Evolutionary conservation across 2,113 vertebrate genomes (phyloP), one percentile per base, ranked within the genome.

Genomic region (Pangasianodon hypophthalmus): DNA sequence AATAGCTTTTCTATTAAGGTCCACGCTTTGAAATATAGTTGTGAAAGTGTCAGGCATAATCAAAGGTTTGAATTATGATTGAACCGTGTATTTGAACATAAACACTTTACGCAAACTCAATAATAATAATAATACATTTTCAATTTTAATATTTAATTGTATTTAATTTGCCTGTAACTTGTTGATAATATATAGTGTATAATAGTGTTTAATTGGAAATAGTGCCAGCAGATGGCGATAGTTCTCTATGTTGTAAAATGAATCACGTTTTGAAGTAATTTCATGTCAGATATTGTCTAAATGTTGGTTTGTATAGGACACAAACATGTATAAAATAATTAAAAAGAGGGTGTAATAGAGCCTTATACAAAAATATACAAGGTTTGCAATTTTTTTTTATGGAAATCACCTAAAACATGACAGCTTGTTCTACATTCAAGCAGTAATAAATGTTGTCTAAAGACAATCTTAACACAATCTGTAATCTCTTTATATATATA

Each of bases 181-280:
- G 52, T 44, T 37, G n/a, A 29, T 75, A 64, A 26, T 26, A 64
- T 19, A 37, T 54, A 54, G 11, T 54, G 52, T 54, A 54, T 14
- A 19, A 46, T 24, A 24, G 41, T 77, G 41, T 46, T 50, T n/a
- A 52, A 73, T 77, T 67, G 37, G 21, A 56, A 41, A 56, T 18
- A 50, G 2, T 50, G 24, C 29, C 82, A 92, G 5, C 37, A 94
- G 93, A 89, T 92, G 93, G 91, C 80, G 87, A 87, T 52, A 87
- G 90, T 90, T 71, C 37, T 87, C 87, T 80, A n/a, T 41, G 14
- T 64, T 52, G 56, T 13, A 62, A 77, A 79, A 79, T 79, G 5
- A 14, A 81, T 81, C 2, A 16, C 2, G 0, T 54, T 52, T 52
- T 80, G 26, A 29, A 50, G 2, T 50, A 13, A 50, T 50, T 26